Percentiles rank a stretch among this genome's conserved stretches.
phyloP scores from a whole-genome alignment of 2,797 vertebrate genomes.

The Kryptopterus vitreolus region DNA sequence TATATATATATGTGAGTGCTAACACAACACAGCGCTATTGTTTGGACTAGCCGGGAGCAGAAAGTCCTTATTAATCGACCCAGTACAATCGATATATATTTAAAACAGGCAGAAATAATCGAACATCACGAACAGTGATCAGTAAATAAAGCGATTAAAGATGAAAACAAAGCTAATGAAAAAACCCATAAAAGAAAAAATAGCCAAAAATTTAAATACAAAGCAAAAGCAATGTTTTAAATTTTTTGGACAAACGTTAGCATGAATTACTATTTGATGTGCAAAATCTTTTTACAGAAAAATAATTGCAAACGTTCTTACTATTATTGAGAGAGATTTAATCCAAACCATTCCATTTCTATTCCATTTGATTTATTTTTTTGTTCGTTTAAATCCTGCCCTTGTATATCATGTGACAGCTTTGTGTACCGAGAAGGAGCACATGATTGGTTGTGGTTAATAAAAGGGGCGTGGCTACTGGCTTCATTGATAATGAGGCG shows the following conservation, averaged over 20 bases:
- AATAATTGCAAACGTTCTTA: background rate
- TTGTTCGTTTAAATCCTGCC: no score
- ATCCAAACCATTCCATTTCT: no score
- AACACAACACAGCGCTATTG: background rate
- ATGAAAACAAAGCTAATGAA: background rate
- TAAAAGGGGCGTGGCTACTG: no score
- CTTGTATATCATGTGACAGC: no score
- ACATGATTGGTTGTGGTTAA: no score
- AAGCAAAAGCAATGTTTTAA: background rate
- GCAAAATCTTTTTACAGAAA: background rate
- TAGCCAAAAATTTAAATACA: background rate
- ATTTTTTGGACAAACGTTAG: no score
- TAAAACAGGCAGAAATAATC: background rate
- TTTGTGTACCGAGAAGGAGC: no score
- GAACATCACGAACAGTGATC: background rate
- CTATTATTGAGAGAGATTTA: no score
- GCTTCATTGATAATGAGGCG: no score
- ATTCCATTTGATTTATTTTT: no score
- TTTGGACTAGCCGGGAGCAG: background rate
- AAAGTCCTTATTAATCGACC: slow-evolving; percentile 1
- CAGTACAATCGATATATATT: background rate
- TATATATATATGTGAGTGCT: background rate
- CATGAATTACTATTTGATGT: no score
- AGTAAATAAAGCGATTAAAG: background rate
- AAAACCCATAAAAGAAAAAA: background rate